These are phyloP conservation scores for Trididemnum miniatum DNA, from an alignment of 23 tunicate genomes.

Conservation along the genomic window DNA sequence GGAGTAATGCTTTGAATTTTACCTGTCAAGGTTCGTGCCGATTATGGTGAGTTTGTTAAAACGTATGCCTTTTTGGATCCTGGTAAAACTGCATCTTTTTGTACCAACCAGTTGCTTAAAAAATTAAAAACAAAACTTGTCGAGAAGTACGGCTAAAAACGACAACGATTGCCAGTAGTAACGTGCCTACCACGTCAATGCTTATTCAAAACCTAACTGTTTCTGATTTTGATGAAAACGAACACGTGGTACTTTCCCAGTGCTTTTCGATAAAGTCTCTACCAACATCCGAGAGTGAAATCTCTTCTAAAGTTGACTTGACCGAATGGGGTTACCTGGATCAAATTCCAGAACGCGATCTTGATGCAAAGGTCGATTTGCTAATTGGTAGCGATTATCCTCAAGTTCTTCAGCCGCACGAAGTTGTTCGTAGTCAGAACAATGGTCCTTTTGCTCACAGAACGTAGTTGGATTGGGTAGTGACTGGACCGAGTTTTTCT, in stretches of 20 bases:
- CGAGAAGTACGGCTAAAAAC: no score
- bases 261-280: slow-evolving; percentile 5
- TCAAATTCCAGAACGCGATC: neutral
- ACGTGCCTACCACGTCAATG: slow-evolving; percentile 4
- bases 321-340: neutral
- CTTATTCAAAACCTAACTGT: slow-evolving; percentile 15
- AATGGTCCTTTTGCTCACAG: neutral
- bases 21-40: slow-evolving; percentile 4
- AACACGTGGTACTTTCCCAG: neutral
- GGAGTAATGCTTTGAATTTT: neutral
- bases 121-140: neutral
- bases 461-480: neutral
- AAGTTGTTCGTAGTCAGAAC: neutral
- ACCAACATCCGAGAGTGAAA: slow-evolving; percentile 5
- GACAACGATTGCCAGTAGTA: slow-evolving; percentile 2
- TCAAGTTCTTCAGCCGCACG: neutral
- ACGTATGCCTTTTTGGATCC: slow-evolving; percentile 16
- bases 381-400: neutral
- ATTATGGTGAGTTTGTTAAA: neutral
- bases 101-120: neutral
- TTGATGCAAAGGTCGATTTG: neutral
- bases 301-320: slow-evolving; percentile 12
- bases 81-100: slow-evolving; percentile 6
- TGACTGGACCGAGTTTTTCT: neutral
- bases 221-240: slow-evolving; percentile 26